Evolutionary conservation across 2,113 vertebrate genomes (phyloP).

Genomic region (Pithys albifrons): DNA sequence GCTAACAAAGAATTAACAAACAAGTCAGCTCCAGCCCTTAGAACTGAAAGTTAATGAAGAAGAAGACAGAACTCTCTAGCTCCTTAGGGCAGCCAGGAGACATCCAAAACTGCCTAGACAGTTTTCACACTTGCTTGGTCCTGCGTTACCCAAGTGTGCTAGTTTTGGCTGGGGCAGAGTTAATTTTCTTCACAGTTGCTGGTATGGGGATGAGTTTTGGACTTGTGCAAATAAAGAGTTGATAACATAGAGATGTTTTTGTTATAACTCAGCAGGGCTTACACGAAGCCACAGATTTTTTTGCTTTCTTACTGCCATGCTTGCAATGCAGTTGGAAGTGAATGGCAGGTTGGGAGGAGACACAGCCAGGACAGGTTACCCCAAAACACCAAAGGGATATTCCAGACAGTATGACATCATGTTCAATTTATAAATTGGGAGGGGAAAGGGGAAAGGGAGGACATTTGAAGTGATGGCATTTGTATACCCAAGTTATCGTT

Average conservation of each 20-base stretch:
- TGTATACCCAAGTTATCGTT: not conserved
- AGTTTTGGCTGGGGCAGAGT: not conserved
- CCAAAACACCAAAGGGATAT: not conserved
- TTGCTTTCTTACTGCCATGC: accelerated
- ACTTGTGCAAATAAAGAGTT: not conserved
- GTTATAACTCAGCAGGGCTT: not conserved
- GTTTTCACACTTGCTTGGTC: not conserved
- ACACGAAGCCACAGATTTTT: not conserved
- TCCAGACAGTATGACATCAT: not conserved
- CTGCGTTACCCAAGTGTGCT: not conserved
- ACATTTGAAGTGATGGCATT: not conserved
- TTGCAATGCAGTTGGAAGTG: not conserved
- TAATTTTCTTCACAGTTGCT: not conserved
- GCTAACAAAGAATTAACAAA: not conserved
- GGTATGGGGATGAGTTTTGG: not conserved
- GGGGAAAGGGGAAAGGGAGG: not conserved
- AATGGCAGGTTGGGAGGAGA: not conserved
- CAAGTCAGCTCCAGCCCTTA: not conserved
- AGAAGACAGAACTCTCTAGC: not conserved
- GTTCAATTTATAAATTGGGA: not conserved
- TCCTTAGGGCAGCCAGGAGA: not conserved
- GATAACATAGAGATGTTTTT: not conserved
- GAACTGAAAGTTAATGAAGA: not conserved
- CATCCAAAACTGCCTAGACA: not conserved
- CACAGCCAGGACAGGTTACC: not conserved